Percentiles rank a stretch among this genome's conserved stretches.
Conservation (phyloP, 2,797 vertebrate species). For the Crocodylus rhombifer region DNA sequence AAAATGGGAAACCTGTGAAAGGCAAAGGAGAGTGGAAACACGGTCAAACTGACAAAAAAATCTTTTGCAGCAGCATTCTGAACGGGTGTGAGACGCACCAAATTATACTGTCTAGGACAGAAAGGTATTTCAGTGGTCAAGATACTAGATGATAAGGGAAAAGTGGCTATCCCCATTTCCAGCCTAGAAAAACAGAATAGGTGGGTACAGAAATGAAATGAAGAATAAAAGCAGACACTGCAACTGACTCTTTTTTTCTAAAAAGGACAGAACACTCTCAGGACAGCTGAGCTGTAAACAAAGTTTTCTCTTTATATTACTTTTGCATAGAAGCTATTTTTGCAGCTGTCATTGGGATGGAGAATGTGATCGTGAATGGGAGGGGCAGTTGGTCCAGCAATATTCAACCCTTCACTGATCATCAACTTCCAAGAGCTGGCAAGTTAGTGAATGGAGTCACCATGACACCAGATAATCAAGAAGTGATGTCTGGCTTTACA, state of each 20-base stretch:
- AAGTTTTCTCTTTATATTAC: background rate
- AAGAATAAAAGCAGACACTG: background rate
- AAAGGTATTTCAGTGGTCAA: no score
- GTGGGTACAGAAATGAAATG: background rate
- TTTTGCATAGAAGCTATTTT: background rate
- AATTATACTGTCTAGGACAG: no score
- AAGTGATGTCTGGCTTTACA: background rate
- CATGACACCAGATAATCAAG: background rate
- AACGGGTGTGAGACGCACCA: no score
- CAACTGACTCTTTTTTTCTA: background rate
- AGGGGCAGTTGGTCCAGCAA: background rate
- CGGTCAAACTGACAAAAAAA: no score
- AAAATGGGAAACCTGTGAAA: no score
- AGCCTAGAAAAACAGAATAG: background rate
- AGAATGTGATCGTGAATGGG: background rate
- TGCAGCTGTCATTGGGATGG: background rate
- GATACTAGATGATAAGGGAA: no score
- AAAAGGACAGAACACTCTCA: background rate
- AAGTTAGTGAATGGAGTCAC: background rate
- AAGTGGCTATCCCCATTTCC: background rate
- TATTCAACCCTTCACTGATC: background rate
- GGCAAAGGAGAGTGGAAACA: no score
- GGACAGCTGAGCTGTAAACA: background rate
- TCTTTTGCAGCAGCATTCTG: no score
- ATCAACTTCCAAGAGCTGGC: background rate